Conservation (phyloP, 2,113 vertebrate genomes). For the Taxidea taxus region DNA sequence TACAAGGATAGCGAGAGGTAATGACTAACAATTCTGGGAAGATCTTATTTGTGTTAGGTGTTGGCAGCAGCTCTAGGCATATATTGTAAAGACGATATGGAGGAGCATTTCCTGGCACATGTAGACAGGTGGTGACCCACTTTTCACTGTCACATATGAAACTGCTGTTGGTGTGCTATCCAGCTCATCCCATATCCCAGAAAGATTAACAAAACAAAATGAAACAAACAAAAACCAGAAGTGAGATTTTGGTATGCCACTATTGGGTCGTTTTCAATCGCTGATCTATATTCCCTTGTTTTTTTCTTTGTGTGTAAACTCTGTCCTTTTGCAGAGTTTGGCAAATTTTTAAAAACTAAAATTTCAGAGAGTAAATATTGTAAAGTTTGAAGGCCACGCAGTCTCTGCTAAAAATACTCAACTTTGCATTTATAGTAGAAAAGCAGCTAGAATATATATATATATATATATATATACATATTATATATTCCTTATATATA, state of each 20-base stretch:
- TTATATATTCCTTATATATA: too few relatives aligned
- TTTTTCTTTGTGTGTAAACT: constrained; percentile 7
- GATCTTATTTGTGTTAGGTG: constrained; percentile 37
- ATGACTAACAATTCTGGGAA: constrained; percentile 44
- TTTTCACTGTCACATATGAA: background rate
- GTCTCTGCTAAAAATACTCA: background rate
- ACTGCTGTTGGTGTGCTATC: background rate
- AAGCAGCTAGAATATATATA: background rate
- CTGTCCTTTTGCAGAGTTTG: background rate
- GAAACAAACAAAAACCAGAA: background rate
- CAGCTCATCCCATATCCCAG: background rate
- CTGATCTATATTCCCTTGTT: background rate
- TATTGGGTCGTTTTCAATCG: background rate
- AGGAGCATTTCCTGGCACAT: background rate
- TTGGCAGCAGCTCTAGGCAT: background rate
- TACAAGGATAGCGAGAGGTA: background rate
- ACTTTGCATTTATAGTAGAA: background rate
- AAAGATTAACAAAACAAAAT: background rate
- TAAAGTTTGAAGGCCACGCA: background rate
- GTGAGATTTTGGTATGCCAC: background rate
- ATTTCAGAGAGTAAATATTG: background rate
- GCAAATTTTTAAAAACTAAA: background rate
- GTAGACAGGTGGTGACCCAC: background rate
- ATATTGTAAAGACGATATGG: background rate
- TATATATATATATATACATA: too few relatives aligned